Conservation (phyloP, 2,113 vertebrate genomes). For the Mionectes macconnelli region DNA sequence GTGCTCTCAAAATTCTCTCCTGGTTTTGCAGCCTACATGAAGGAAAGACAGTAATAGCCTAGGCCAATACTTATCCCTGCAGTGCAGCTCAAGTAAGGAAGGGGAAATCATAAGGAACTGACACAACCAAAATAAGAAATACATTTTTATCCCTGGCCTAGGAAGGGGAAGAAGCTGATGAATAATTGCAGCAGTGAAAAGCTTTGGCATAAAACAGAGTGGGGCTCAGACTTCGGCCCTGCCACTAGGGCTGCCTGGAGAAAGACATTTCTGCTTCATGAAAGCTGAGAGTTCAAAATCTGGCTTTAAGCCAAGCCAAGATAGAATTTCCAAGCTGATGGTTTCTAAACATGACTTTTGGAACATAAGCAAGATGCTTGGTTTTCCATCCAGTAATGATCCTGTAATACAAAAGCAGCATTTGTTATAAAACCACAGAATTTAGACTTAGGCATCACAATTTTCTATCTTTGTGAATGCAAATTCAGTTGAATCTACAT, state of each 20-base stretch:
- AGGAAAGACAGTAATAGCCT: neutral
- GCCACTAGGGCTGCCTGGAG: neutral
- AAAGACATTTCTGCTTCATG: neutral
- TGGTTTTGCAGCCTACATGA: neutral
- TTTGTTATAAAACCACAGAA: neutral
- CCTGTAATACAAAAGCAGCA: neutral
- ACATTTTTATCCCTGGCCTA: neutral
- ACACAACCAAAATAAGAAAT: neutral
- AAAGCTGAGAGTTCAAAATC: conserved; percentile 31
- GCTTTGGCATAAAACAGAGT: neutral
- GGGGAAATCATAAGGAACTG: neutral
- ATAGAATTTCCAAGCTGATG: neutral
- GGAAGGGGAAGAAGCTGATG: neutral
- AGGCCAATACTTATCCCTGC: neutral
- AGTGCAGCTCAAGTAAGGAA: neutral
- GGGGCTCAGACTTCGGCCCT: neutral
- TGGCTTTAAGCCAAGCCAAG: conserved; percentile 22
- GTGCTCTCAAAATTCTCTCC: neutral
- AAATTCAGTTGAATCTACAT: neutral
- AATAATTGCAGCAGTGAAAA: neutral
- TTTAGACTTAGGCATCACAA: neutral
- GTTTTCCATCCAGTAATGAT: conserved; percentile 12
- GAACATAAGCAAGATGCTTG: conserved; percentile 8
- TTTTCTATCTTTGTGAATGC: neutral
- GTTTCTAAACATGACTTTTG: conserved; percentile 4